Evolutionary conservation across 1,140 invertebrate species (phyloP).

Genomic region (Camponotus pennsylvanicus): DNA sequence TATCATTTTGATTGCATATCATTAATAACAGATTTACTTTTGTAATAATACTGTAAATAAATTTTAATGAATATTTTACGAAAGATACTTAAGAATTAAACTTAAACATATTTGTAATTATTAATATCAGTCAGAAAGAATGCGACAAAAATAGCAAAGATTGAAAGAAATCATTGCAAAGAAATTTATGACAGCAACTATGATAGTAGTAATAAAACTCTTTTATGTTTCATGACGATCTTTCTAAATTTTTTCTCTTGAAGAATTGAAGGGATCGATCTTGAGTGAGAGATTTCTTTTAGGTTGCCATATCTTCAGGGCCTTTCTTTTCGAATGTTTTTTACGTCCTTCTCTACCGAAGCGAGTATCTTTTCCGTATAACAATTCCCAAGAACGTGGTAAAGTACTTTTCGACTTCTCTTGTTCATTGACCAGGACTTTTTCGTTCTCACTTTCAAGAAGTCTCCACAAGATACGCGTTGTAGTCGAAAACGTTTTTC

Average conservation of each 20-base stretch:
- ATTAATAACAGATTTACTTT: not conserved
- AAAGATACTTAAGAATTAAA: not conserved
- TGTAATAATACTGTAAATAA: not conserved
- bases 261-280: slow-evolving; percentile 47
- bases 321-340: slow-evolving; percentile 39
- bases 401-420: slow-evolving; percentile 6
- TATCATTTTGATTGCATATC: not conserved
- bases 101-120: not conserved
- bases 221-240: slow-evolving; percentile 16
- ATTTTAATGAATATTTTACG: slow-evolving; percentile 11
- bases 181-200: not conserved
- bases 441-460: slow-evolving; percentile 47
- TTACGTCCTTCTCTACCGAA: slow-evolving; percentile 6
- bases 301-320: slow-evolving; percentile 28
- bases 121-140: not conserved
- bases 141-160: not conserved
- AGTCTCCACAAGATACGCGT: slow-evolving; percentile 38
- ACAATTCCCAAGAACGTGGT: slow-evolving; percentile 48
- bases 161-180: not conserved
- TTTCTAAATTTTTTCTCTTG: slow-evolving; percentile 29
- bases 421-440: slow-evolving; percentile 41
- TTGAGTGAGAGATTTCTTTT: slow-evolving; percentile 23
- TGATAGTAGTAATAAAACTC: slow-evolving; percentile 17
- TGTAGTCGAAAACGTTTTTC: slow-evolving; percentile 32
- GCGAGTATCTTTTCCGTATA: slow-evolving; percentile 49